Base-by-base conservation (phyloP, 2,888 invertebrate species). In the Horisme vitalbata region DNA sequence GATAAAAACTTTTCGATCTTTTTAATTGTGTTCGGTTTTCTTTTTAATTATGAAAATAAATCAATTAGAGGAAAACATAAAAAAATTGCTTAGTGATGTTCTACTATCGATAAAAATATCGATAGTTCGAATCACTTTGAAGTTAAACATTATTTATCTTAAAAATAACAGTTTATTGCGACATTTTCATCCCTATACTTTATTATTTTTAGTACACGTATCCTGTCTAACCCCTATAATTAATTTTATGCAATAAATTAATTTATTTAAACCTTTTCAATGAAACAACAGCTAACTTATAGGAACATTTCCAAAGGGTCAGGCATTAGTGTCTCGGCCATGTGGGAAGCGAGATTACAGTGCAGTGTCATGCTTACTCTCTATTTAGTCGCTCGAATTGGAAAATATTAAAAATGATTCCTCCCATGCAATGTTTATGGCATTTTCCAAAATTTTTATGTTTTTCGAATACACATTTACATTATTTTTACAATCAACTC, bases 291-390 rank as follows among this genome's bases (percentile, higher is more conserved):
- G 70, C 68, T 65, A 58, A 45, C 63, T 60, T 59, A 53, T 43
- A 52, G 56, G 45, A 59, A 61, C 60, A 63, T 56, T 61, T 56
- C 47, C 43, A 54, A 57, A 50, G 56, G 55, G 41, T 59, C 59
- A 63, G 66, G 69, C 74, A 71, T 71, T 74, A 57, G 70, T 69
- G 75, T 71, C 65, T 65, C 57, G 45, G 54, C 52, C 45, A 9
- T 41, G 59, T 61, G 66, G 61, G 53, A 66, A 68, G 71, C 67
- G 59, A 55, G 54, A 53, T 57, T 60, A 57, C 47, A 45, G 60
- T 60, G 60, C 60, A 35, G 60, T 60, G 55, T 45, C 59, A 59
- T 55, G 57, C 59, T 55, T 54, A 54, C 34, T 37, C 18, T 49
- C 48, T 56, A 55, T 38, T 18, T 39, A 52, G 43, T 48, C 49